Percentiles rank a stretch among this genome's conserved stretches.
Conservation (phyloP, 2,113 vertebrate species). For the Noturus placidus region DNA sequence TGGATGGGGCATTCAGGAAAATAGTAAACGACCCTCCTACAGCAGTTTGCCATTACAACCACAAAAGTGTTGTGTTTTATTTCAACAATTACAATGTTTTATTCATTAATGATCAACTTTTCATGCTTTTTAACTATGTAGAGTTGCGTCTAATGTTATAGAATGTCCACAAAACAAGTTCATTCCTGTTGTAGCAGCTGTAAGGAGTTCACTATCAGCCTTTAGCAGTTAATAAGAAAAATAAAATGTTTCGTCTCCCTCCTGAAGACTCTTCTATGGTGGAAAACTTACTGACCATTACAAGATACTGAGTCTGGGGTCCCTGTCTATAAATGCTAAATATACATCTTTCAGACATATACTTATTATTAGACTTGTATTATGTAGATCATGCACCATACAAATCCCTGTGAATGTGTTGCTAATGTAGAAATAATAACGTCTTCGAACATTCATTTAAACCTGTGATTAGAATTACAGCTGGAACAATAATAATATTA, state of each 20-base stretch:
- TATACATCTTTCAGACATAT: background rate
- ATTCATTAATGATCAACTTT: background rate
- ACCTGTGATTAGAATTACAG: background rate
- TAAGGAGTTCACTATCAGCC: background rate
- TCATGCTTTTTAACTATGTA: background rate
- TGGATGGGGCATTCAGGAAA: background rate
- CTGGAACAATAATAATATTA: background rate
- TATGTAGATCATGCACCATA: background rate
- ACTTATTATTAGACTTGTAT: background rate
- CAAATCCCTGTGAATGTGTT: background rate
- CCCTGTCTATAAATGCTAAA: background rate
- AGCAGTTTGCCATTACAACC: background rate
- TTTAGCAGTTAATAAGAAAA: background rate
- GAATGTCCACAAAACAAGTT: background rate
- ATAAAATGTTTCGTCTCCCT: background rate
- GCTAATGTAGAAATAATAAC: background rate
- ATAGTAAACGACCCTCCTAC: background rate
- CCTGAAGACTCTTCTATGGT: background rate
- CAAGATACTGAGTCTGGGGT: background rate
- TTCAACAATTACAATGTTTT: background rate
- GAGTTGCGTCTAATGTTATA: background rate
- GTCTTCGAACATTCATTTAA: background rate
- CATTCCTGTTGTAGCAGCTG: background rate
- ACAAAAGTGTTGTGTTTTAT: background rate
- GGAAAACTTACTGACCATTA: background rate